Evolutionary conservation across 1,140 invertebrate genomes (phyloP).

Genomic region (Mercenaria mercenaria): DNA sequence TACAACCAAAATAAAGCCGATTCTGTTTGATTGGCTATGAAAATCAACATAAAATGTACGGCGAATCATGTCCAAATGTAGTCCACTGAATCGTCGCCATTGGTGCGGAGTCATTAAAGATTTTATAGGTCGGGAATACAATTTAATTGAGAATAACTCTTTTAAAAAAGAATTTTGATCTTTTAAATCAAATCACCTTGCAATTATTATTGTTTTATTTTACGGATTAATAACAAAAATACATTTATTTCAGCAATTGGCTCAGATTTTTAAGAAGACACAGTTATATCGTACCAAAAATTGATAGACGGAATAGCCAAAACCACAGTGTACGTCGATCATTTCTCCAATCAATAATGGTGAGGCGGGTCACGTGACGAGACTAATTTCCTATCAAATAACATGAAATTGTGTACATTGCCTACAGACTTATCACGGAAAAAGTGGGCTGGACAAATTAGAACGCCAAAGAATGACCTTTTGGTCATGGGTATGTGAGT

Average conservation of each 20-base stretch:
- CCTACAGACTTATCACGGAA: slow-evolving; percentile 29
- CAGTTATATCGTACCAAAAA: not conserved
- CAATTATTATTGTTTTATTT: too few relatives aligned
- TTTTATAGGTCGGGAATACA: not conserved
- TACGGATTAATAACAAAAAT: too few relatives aligned
- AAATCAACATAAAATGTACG: slow-evolving; percentile 86
- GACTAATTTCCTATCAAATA: slow-evolving; percentile 68
- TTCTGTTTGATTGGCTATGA: slow-evolving; percentile 85
- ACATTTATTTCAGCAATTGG: too few relatives aligned
- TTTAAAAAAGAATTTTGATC: not conserved
- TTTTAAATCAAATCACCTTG: too few relatives aligned
- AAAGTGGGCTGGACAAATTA: slow-evolving; percentile 65
- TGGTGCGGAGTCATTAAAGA: slow-evolving; percentile 80
- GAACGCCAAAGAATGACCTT: slow-evolving; percentile 11
- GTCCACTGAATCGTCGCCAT: slow-evolving; percentile 82
- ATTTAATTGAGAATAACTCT: too few relatives aligned
- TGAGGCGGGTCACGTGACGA: slow-evolving; percentile 53
- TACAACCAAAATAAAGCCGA: slow-evolving; percentile 89
- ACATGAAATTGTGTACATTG: slow-evolving; percentile 65
- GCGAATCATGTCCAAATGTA: slow-evolving; percentile 86
- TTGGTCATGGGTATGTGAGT: slow-evolving; percentile 60
- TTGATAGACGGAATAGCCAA: slow-evolving; percentile 44
- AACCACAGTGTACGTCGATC: slow-evolving; percentile 19
- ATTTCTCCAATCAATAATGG: slow-evolving; percentile 63
- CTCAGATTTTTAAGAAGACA: not conserved